phyloP scores from a whole-genome alignment of 1,140 invertebrate genomes.

The Pollicipes pollicipes region DNA sequence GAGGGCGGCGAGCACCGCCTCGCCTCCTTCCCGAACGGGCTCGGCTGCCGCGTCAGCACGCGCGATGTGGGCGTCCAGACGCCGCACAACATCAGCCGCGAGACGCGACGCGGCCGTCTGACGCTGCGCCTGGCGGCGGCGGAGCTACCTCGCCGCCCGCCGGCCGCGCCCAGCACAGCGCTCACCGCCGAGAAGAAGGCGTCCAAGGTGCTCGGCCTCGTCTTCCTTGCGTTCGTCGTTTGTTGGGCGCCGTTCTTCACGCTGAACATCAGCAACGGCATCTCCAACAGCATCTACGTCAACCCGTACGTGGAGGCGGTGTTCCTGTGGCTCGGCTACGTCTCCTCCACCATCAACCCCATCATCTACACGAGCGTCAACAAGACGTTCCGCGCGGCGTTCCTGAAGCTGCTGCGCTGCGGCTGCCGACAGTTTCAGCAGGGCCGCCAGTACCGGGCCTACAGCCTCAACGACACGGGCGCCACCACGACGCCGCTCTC shows the following conservation, averaged over 20 bases:
- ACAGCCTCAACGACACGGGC: no score
- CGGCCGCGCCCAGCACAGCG: constrained; percentile 36
- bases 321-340: constrained; percentile 23
- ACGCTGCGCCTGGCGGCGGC: constrained; percentile 36
- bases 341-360: constrained; percentile 24
- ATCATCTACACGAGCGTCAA: constrained; percentile 25
- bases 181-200: constrained; percentile 68
- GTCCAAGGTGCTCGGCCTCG: constrained; percentile 37
- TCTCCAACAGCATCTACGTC: constrained; percentile 18
- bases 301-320: constrained; percentile 19
- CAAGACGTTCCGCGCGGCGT: constrained; percentile 21
- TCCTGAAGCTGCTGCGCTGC: constrained; percentile 20
- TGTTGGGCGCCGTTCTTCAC: constrained; percentile 23
- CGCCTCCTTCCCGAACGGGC: constrained; percentile 20
- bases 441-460: no score
- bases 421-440: constrained; percentile 9
- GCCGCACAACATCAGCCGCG: constrained; percentile 43
- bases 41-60: constrained; percentile 21
- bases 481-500: no score
- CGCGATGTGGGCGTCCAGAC: constrained; percentile 46
- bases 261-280: constrained; percentile 21
- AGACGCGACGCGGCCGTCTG: constrained; percentile 43
- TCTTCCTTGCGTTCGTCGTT: constrained; percentile 22
- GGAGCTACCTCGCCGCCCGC: constrained; percentile 2
- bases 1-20: constrained; percentile 6